Percentiles rank a stretch among this genome's conserved stretches.
phyloP scores from a whole-genome alignment of 2,888 invertebrate species.

The Cryptops parisi region DNA sequence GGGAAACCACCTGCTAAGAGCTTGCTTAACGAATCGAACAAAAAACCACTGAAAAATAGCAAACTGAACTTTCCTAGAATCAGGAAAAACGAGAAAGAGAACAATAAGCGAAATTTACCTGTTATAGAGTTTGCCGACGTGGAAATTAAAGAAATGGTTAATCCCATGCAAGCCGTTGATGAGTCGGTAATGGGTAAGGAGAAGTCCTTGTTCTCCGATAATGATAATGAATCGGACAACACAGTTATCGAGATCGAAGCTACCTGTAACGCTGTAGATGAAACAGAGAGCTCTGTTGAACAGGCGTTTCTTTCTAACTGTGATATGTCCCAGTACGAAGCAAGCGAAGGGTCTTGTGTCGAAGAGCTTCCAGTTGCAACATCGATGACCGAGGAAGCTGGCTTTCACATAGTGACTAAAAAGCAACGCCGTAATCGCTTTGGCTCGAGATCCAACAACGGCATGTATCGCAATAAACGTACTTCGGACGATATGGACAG shows the following conservation, averaged over 20 bases:
- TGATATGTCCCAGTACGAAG: too few species aligned
- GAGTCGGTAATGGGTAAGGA: not conserved
- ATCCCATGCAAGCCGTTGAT: not conserved
- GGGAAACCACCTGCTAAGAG: not conserved
- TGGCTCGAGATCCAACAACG: not conserved
- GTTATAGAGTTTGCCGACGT: not conserved
- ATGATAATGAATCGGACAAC: not conserved
- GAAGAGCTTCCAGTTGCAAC: too few species aligned
- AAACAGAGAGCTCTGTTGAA: not conserved
- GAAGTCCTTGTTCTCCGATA: not conserved
- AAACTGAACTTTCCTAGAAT: not conserved
- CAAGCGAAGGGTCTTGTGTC: not conserved
- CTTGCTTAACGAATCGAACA: not conserved
- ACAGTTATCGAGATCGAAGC: not conserved
- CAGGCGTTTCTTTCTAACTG: not conserved
- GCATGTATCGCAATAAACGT: not conserved
- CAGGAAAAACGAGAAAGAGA: constrained; percentile 12
- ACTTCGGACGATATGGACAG: not conserved
- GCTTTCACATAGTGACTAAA: constrained; percentile 70
- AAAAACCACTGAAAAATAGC: constrained; percentile 3
- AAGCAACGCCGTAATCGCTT: constrained; percentile 55
- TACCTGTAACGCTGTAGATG: not conserved
- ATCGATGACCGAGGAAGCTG: constrained; percentile 29
- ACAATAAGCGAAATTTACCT: constrained; percentile 11
- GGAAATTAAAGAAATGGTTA: not conserved